These are phyloP conservation scores for Cardinalis cardinalis DNA, from an alignment of 2,113 vertebrate genomes.

Conservation along the genomic window DNA sequence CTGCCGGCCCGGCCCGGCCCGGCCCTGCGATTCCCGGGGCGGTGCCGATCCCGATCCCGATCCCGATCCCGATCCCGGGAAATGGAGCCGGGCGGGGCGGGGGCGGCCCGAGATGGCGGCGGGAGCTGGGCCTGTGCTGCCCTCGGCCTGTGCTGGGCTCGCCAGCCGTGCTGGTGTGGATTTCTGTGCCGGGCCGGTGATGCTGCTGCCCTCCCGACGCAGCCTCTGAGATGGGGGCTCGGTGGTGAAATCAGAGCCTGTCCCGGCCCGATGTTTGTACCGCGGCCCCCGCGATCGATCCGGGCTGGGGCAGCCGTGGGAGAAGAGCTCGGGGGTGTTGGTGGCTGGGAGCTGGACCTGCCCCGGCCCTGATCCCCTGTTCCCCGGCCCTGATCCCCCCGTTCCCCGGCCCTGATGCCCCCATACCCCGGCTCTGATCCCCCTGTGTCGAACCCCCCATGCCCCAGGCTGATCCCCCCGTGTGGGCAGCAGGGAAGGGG, in stretches of 20 bases:
- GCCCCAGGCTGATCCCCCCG: not conserved
- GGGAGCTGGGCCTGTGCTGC: fast-evolving
- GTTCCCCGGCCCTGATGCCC: not conserved
- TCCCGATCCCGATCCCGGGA: not conserved
- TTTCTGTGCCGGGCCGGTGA: fast-evolving
- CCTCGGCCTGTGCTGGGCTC: no score
- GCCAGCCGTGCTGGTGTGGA: fast-evolving
- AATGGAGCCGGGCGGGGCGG: not conserved
- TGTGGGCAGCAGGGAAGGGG: not conserved
- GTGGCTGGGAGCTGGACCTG: not conserved
- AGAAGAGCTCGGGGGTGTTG: not conserved
- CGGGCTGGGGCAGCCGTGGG: not conserved
- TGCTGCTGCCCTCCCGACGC: not conserved
- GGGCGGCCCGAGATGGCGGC: not conserved
- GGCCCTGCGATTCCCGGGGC: not conserved
- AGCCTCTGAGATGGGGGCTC: fast-evolving
- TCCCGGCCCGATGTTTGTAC: fast-evolving
- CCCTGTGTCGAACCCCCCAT: not conserved
- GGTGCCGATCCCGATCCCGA: not conserved
- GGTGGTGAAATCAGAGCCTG: fast-evolving
- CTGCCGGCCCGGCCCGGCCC: not conserved
- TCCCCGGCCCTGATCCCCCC: not conserved
- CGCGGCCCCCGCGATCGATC: no score
- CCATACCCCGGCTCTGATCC: not conserved
- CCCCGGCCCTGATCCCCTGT: no score